Conservation (phyloP, 2,113 vertebrate species). For the Ceuthmochares aereus region DNA sequence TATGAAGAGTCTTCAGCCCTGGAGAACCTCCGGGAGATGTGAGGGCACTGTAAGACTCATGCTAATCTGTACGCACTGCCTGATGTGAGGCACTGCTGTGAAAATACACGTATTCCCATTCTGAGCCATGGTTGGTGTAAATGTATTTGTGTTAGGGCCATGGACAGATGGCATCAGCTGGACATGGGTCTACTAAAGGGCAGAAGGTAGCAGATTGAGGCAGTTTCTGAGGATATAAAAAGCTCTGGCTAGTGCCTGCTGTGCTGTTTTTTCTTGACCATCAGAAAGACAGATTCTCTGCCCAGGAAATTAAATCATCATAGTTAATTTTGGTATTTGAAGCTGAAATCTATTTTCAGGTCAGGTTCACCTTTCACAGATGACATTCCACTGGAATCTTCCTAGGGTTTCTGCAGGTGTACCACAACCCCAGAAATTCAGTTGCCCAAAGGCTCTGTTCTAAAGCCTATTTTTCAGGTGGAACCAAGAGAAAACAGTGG, state of each 20-base stretch:
- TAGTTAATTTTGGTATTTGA: not conserved
- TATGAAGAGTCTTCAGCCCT: not conserved
- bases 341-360: not conserved
- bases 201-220: not conserved
- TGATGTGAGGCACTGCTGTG: not conserved
- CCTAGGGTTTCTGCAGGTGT: not conserved
- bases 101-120: not conserved
- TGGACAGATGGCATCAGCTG: not conserved
- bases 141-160: not conserved
- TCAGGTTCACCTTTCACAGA: not conserved
- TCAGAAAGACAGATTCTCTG: not conserved
- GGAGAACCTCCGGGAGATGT: not conserved
- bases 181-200: not conserved
- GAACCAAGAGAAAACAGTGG: not conserved
- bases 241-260: not conserved
- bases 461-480: not conserved
- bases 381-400: not conserved
- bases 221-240: not conserved
- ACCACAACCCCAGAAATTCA: not conserved
- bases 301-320: not conserved
- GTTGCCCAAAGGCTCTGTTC: not conserved
- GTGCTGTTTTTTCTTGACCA: not conserved
- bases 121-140: fast-evolving
- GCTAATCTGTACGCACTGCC: not conserved
- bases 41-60: not conserved